phyloP scores from a whole-genome alignment of 2,113 vertebrate genomes.

The Coreoperca whiteheadi region DNA sequence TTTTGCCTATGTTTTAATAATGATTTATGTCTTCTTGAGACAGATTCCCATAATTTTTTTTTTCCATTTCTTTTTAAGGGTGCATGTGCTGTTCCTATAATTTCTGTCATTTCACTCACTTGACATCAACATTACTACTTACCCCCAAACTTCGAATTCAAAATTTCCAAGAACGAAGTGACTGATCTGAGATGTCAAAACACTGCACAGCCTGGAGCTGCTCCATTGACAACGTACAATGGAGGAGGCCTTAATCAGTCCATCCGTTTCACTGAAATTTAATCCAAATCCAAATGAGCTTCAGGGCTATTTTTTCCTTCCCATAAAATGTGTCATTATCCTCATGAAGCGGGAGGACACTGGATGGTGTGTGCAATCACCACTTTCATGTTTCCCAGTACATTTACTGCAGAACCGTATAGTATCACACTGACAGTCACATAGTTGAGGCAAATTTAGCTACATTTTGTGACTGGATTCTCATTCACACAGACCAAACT shows the following conservation, averaged over 20 bases:
- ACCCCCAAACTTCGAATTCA: not conserved
- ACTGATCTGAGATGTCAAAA: slow-evolving; percentile 52
- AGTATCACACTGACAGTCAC: slow-evolving; percentile 55
- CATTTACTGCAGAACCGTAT: slow-evolving; percentile 39
- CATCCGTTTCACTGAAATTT: slow-evolving; percentile 71
- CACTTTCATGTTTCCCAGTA: slow-evolving; percentile 59
- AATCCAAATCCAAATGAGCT: slow-evolving; percentile 76
- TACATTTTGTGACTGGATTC: slow-evolving; percentile 17
- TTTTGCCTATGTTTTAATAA: slow-evolving; percentile 1
- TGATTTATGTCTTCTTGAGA: slow-evolving; percentile 6
- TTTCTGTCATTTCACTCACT: slow-evolving; percentile 14
- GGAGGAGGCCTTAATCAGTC: slow-evolving; percentile 59
- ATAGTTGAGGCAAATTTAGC: slow-evolving; percentile 47
- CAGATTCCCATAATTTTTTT: not conserved
- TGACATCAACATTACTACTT: slow-evolving; percentile 2
- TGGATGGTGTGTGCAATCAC: slow-evolving; percentile 37
- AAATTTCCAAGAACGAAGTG: slow-evolving; percentile 35
- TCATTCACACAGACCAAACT: slow-evolving; percentile 39
- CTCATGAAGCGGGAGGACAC: slow-evolving; percentile 53
- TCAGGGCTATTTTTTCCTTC: slow-evolving; percentile 61
- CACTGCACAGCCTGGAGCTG: slow-evolving; percentile 34
- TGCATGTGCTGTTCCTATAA: not conserved
- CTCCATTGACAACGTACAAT: slow-evolving; percentile 39
- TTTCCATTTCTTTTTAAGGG: not conserved
- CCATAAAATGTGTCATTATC: slow-evolving; percentile 69